These are phyloP conservation scores for Isurus oxyrinchus DNA, from an alignment of 2,113 vertebrate genomes.

Conservation along the genomic window DNA sequence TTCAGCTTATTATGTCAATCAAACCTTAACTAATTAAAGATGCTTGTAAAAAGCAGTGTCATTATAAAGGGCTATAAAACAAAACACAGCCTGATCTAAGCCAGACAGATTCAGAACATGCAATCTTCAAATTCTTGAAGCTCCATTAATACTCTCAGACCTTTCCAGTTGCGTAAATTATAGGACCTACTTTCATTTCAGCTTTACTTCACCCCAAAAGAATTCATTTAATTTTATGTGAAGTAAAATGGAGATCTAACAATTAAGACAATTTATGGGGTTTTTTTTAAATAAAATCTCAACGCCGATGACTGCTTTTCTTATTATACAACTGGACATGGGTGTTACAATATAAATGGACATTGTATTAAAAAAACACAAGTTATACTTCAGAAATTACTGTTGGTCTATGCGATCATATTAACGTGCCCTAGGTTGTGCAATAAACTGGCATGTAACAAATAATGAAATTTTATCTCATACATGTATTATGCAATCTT, in stretches of 20 bases:
- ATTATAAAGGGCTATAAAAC: slow-evolving; percentile 55
- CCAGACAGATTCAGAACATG: slow-evolving; percentile 65
- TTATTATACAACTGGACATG: neutral
- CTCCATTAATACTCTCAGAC: slow-evolving; percentile 56
- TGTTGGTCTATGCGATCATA: too few relatives aligned
- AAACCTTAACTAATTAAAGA: slow-evolving; percentile 64
- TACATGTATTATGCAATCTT: neutral
- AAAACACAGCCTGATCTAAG: slow-evolving; percentile 50
- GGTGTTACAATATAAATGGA: neutral
- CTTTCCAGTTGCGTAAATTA: slow-evolving; percentile 60
- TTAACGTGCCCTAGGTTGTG: neutral
- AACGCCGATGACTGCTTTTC: neutral
- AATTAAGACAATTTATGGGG: neutral
- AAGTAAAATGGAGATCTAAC: slow-evolving; percentile 39
- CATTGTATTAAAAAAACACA: neutral
- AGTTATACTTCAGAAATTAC: neutral
- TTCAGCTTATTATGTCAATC: slow-evolving; percentile 61
- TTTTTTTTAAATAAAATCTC: neutral
- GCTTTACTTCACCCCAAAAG: slow-evolving; percentile 70
- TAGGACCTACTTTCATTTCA: slow-evolving; percentile 54
- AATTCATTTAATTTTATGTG: slow-evolving; percentile 74
- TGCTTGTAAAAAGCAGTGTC: slow-evolving; percentile 58
- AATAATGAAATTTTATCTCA: slow-evolving; percentile 5
- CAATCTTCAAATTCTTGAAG: slow-evolving; percentile 50
- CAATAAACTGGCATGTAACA: neutral